Conservation (phyloP, 2,113 vertebrate species). For the Gymnogyps californianus region DNA sequence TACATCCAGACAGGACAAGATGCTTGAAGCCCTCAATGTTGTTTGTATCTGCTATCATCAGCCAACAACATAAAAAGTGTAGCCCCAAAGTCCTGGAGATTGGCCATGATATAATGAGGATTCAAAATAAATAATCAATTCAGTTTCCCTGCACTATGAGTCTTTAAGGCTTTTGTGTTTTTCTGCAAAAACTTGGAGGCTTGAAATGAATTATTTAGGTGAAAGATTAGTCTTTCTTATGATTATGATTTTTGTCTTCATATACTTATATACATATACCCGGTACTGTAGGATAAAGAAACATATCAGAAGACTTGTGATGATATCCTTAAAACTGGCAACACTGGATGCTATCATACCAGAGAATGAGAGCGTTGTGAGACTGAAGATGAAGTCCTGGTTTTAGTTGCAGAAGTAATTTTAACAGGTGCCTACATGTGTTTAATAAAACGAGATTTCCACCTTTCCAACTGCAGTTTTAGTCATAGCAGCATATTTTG, state of each 20-base stretch:
- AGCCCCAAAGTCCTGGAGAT: not conserved
- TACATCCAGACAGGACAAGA: not conserved
- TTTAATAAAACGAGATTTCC: slow-evolving; percentile 11
- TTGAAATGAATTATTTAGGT: not conserved
- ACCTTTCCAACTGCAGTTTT: not conserved
- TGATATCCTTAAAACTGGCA: not conserved
- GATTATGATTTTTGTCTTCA: not conserved
- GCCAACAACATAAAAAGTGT: not conserved
- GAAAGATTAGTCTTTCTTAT: not conserved
- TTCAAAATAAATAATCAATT: not conserved
- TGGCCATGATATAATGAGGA: not conserved
- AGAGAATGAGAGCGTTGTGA: not conserved
- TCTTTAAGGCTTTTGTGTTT: not conserved
- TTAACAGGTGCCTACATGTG: not conserved
- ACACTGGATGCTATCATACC: not conserved
- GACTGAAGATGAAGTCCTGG: not conserved
- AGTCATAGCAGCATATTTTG: not conserved
- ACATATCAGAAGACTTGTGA: not conserved
- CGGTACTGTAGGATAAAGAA: not conserved
- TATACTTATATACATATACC: not conserved
- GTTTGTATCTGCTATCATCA: not conserved
- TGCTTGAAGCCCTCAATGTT: not conserved
- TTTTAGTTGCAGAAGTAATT: not conserved
- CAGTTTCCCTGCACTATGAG: not conserved
- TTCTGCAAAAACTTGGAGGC: not conserved